Evolutionary conservation across 1,140 invertebrate species (phyloP).

Genomic region (Phymastichus coffea): DNA sequence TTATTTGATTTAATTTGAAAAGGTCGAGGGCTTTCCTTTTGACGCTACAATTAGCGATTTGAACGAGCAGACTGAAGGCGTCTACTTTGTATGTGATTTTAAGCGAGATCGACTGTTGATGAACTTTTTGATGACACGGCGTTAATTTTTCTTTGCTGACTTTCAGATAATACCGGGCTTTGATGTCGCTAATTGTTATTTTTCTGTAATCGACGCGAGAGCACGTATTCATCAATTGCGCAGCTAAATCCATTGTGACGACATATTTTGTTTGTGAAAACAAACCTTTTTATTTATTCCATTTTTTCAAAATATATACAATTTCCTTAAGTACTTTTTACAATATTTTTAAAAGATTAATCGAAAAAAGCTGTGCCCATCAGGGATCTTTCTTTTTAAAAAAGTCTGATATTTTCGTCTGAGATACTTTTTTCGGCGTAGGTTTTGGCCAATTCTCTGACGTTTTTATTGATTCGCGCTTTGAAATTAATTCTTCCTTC

Average conservation of each 20-base stretch:
- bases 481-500: conserved; percentile 11
- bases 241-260: no score
- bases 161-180: no score
- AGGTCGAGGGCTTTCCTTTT: background rate
- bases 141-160: no score
- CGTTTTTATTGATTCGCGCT: background rate
- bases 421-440: conserved; percentile 31
- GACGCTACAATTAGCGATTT: conserved; percentile 1
- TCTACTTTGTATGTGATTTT: no score
- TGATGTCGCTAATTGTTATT: no score
- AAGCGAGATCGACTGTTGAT: no score
- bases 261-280: background rate
- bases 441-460: no score
- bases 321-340: background rate
- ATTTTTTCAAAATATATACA: conserved; percentile 16
- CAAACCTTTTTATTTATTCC: background rate
- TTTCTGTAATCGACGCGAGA: no score
- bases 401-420: conserved; percentile 42
- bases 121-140: no score
- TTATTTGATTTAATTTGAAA: conserved; percentile 10
- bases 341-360: background rate
- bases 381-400: conserved; percentile 33
- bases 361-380: conserved; percentile 4
- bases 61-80: no score
- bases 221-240: no score